Conservation (phyloP, 2,797 vertebrate species). For the Phoebastria nigripes region DNA sequence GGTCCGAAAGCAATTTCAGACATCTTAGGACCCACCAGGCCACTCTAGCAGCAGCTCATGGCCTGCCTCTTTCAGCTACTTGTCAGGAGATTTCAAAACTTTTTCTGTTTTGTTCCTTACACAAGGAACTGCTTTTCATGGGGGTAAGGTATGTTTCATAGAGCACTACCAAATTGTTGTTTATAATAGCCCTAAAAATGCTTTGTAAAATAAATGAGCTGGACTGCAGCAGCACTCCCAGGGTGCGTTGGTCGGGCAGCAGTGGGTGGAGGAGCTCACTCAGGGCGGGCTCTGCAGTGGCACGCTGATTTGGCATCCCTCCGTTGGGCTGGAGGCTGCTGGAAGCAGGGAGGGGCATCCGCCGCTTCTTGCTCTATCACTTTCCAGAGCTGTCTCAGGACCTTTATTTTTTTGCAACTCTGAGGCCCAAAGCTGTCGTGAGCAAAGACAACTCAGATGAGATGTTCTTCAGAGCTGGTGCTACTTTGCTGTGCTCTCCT, state of each 20-base stretch:
- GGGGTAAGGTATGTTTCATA: rapidly evolving
- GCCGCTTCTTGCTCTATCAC: not conserved
- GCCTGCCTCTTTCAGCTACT: not conserved
- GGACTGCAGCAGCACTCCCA: not conserved
- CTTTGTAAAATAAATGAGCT: not conserved
- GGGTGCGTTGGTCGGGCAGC: not conserved
- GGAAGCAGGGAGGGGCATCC: not conserved
- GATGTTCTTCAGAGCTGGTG: not conserved
- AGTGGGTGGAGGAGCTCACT: not conserved
- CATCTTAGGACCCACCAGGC: not conserved
- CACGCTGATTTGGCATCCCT: not conserved
- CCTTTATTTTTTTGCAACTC: not conserved
- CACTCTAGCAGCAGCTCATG: not conserved
- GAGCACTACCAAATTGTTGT: not conserved
- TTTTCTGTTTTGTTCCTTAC: not conserved
- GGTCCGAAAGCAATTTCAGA: not conserved
- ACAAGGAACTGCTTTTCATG: not conserved
- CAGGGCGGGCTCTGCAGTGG: not conserved
- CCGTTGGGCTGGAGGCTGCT: not conserved
- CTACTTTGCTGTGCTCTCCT: not conserved
- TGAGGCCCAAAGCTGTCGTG: not conserved
- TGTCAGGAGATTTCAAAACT: not conserved
- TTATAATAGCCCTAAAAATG: not conserved
- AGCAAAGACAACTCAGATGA: not conserved
- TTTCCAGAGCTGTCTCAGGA: not conserved